phyloP scores from a whole-genome alignment of 2,113 vertebrate species.

The Phylloscopus trochiloides region DNA sequence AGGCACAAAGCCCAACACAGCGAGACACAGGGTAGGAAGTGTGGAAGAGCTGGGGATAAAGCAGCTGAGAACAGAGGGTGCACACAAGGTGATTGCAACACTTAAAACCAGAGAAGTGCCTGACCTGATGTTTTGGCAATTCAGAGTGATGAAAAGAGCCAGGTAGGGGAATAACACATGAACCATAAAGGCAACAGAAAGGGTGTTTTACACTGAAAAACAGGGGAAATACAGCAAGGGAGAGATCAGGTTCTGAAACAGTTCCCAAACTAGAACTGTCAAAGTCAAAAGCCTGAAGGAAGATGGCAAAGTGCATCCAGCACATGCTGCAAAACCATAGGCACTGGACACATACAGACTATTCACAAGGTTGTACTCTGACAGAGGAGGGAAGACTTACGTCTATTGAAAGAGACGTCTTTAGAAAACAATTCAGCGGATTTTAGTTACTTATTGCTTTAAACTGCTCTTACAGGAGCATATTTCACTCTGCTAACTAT shows the following conservation, averaged over 20 bases:
- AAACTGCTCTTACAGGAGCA: not conserved
- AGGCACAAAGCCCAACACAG: not conserved
- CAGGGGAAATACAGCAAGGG: not conserved
- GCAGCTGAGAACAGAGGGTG: not conserved
- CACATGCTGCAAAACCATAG: not conserved
- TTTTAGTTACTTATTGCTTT: not conserved
- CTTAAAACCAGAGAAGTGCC: not conserved
- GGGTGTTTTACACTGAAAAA: not conserved
- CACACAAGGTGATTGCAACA: not conserved
- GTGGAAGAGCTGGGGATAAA: not conserved
- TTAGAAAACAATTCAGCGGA: not conserved
- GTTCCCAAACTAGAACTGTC: not conserved
- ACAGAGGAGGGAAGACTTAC: not conserved
- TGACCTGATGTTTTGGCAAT: not conserved
- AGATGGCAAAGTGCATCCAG: not conserved
- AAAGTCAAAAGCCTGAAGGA: not conserved
- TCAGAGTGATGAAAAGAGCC: not conserved
- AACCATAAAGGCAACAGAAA: not conserved
- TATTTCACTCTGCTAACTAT: not conserved
- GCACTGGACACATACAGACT: not conserved
- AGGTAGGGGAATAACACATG: not conserved
- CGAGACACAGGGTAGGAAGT: rapidly evolving
- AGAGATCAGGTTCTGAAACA: not conserved
- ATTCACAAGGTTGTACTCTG: not conserved
- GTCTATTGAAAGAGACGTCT: not conserved